Evolutionary conservation across 1,140 invertebrate species (phyloP), one percentile per base, ranked within the genome.

Genomic region (Geopemphigus sp.): DNA sequence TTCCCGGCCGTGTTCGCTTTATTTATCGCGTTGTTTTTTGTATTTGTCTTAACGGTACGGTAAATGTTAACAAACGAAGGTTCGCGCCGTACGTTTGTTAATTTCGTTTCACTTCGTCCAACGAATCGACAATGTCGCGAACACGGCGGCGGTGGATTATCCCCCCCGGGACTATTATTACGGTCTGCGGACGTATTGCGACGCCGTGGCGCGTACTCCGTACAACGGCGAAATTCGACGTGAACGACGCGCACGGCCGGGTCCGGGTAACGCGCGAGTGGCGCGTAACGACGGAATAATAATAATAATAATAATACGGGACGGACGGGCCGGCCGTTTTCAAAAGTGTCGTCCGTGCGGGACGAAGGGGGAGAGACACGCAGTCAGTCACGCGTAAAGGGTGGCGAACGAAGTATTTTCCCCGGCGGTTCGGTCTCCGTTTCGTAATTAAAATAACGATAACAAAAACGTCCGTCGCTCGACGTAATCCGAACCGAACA

Each of bases 151-250:
- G 11, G 11, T 1, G 26, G 73, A 59, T 76, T 45, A 76, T 76
- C 73, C 73, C n/a, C n/a, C n/a, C n/a, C n/a, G n/a, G n/a, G n/a
- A 26, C n/a, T 76, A 76, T 76, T 76, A 76, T 76, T 59, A 57
- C 73, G 73, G 73, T 76, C 73, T 76, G 73, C 56, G 54, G 73
- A 61, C 56, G 73, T 59, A 12, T 10, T 45, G 54, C 73, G 29
- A 59, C 53, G n/a, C n/a, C n/a, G n/a, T n/a, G n/a, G n/a, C n/a
- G n/a, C n/a, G n/a, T n/a, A 39, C 57, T 19, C 5, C 10, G 29
- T 19, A 29, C 22, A 45, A n/a, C n/a, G n/a, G n/a, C n/a, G 64
- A 66, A 45, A 32, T 66, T 47, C 12, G 64, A 19, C 14, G n/a
- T 47, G 64, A 39, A 66, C n/a, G 32, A n/a, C 64, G 14, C 39